Conservation (phyloP, 2,113 vertebrate genomes). For the Sigmodon hispidus region DNA sequence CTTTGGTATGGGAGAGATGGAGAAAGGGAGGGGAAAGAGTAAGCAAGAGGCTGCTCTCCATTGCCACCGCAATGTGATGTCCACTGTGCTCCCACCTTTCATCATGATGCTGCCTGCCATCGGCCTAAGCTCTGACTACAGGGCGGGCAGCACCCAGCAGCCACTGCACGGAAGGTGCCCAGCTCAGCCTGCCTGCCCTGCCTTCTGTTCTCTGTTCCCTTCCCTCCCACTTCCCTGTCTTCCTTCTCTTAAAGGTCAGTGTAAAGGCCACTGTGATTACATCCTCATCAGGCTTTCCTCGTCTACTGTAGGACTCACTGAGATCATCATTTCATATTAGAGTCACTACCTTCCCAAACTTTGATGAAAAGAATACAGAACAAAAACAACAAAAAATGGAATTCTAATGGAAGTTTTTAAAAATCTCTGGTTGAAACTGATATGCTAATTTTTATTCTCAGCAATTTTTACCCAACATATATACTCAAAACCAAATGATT, state of each 20-base stretch:
- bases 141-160: rapidly evolving
- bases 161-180: not conserved
- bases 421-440: conserved; percentile 33
- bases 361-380: not conserved
- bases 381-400: not conserved
- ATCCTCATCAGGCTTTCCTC: not conserved
- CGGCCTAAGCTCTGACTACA: rapidly evolving
- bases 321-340: conserved; percentile 21
- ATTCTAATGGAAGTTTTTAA: conserved; percentile 56
- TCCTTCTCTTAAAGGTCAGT: not conserved
- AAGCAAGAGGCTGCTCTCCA: not conserved
- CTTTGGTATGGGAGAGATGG: not conserved
- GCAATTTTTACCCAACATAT: conserved; percentile 38
- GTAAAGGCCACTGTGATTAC: not conserved
- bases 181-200: not conserved
- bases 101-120: not conserved
- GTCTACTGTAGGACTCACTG: not conserved
- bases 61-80: not conserved
- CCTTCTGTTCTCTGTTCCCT: not conserved
- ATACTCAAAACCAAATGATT: conserved; percentile 67
- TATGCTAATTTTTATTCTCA: conserved; percentile 61
- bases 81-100: not conserved
- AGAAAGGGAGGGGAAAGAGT: not conserved
- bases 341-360: not conserved
- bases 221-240: not conserved